Evolutionary conservation across 2,797 vertebrate genomes (phyloP).

Genomic region (Danio jaintianensis): DNA sequence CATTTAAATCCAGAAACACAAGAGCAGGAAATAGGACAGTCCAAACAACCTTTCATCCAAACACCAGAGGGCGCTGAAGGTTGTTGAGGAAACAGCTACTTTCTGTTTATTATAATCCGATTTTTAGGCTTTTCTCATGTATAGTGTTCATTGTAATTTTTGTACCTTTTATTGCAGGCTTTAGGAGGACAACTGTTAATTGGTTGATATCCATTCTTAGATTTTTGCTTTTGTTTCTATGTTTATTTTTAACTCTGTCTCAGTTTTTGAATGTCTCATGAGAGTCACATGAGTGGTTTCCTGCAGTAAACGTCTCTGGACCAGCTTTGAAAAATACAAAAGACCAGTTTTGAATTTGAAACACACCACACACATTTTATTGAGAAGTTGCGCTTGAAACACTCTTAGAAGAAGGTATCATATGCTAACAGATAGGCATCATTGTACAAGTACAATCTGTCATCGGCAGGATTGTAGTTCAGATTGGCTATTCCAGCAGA

Average conservation of each 20-base stretch:
- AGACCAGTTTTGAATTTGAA: slow-evolving; percentile 7
- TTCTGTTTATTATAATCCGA: background rate
- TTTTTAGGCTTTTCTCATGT: background rate
- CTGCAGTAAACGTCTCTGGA: background rate
- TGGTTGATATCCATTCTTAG: background rate
- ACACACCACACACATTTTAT: slow-evolving; percentile 17
- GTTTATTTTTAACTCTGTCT: no score
- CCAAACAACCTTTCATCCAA: background rate
- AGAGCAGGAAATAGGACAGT: background rate
- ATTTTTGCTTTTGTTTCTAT: background rate
- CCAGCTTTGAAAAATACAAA: slow-evolving; percentile 16
- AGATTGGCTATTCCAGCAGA: slow-evolving; percentile 72
- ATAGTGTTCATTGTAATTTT: background rate
- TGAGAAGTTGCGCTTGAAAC: background rate
- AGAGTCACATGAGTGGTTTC: background rate
- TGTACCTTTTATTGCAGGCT: background rate
- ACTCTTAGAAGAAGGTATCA: slow-evolving; percentile 62
- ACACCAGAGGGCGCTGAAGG: slow-evolving; percentile 5
- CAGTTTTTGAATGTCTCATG: background rate
- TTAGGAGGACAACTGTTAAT: background rate
- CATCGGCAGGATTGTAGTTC: slow-evolving; percentile 75
- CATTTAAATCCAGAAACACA: background rate
- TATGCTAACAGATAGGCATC: slow-evolving; percentile 76
- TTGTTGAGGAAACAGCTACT: background rate
- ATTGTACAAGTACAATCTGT: slow-evolving; percentile 76